A percentile compares a stretch with the other conserved stretches of the same genome.
These are phyloP conservation scores for Acrobasis suavella DNA, from an alignment of 2,888 invertebrate genomes.

Conservation along the genomic window DNA sequence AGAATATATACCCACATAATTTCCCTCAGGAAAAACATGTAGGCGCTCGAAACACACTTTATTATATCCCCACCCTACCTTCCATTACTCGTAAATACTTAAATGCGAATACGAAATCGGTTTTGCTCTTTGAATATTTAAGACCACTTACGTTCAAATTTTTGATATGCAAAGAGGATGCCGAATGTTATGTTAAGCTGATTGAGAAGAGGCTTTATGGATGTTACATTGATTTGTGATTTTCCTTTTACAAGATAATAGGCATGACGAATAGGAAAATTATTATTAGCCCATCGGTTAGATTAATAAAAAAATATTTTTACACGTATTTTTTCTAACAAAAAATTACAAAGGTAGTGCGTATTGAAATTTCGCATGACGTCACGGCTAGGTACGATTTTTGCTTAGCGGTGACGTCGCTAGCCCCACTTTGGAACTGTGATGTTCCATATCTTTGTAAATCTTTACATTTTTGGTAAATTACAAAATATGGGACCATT, in stretches of 20 bases:
- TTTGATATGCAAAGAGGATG: conserved; percentile 3
- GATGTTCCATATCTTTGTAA: no score
- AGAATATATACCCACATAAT: background rate
- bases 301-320: no score
- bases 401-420: no score
- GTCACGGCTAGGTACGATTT: no score
- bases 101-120: conserved; percentile 11
- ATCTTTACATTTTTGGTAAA: no score
- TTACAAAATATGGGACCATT: no score
- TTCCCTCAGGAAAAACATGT: background rate
- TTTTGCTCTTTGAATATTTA: conserved; percentile 20
- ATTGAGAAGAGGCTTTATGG: background rate
- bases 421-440: no score
- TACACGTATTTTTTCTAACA: no score
- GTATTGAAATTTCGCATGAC: no score
- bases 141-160: conserved; percentile 9
- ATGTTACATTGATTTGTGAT: background rate
- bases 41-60: background rate
- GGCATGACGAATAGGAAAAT: no score
- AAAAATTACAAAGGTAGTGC: no score
- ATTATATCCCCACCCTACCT: background rate
- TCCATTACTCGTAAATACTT: conserved; percentile 7
- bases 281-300: no score
- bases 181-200: background rate
- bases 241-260: background rate